These are phyloP conservation scores for Pempheris klunzingeri DNA, from an alignment of 2,797 vertebrate genomes.

Conservation along the genomic window DNA sequence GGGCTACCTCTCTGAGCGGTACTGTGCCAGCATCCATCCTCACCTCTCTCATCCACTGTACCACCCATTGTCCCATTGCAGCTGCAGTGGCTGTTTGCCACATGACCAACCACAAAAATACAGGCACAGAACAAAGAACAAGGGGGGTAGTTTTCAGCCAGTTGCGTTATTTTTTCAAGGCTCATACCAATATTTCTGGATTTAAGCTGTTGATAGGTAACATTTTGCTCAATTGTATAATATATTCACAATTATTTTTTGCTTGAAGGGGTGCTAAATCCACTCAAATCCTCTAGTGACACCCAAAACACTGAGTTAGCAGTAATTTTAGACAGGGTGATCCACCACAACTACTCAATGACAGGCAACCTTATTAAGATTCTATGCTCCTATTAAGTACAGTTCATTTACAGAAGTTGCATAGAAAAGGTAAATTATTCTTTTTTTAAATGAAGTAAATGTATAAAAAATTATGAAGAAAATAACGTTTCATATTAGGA, in stretches of 20 bases:
- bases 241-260: not conserved
- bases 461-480: not conserved
- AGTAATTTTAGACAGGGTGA: not conserved
- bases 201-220: conserved; percentile 13
- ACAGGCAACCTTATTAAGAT: not conserved
- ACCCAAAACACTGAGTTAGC: not conserved
- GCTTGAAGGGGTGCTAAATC: not conserved
- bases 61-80: conserved; percentile 59
- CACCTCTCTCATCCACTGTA: conserved; percentile 35
- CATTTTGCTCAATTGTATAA: conserved; percentile 1
- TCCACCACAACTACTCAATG: not conserved
- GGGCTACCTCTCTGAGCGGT: conserved; percentile 87
- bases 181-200: not conserved
- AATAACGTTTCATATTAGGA: not conserved
- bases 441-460: too few species aligned
- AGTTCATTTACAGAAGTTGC: not conserved
- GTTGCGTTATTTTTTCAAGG: conserved; percentile 12
- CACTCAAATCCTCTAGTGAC: not conserved
- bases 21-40: conserved; percentile 50
- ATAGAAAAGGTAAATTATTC: too few species aligned
- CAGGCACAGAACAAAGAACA: conserved; percentile 51
- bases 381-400: not conserved
- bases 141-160: conserved; percentile 15
- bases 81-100: conserved; percentile 64
- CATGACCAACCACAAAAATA: conserved; percentile 45